phyloP scores from a whole-genome alignment of 2,113 vertebrate species.

The Corythoichthys intestinalis region DNA sequence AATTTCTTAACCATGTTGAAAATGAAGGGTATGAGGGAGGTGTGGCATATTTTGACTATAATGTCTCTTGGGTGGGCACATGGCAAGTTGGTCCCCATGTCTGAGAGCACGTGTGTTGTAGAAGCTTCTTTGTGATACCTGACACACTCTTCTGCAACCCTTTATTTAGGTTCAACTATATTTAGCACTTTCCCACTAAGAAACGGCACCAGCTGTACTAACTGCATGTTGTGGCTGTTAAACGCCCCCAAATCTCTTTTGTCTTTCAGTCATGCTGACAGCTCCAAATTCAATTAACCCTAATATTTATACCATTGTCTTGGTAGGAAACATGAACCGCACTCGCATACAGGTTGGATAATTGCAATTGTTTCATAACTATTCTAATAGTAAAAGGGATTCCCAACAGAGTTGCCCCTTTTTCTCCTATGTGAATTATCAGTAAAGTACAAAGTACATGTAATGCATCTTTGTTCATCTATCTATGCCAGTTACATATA shows the following conservation, averaged over 20 bases:
- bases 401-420: neutral
- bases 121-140: constrained; percentile 76
- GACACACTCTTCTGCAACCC: constrained; percentile 70
- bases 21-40: constrained; percentile 45
- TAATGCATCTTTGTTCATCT: neutral
- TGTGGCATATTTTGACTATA: constrained; percentile 53
- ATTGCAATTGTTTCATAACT: neutral
- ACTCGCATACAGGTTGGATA: neutral
- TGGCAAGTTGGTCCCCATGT: constrained; percentile 53
- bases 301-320: constrained; percentile 43
- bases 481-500: neutral
- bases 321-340: constrained; percentile 26
- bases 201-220: constrained; percentile 81
- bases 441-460: neutral
- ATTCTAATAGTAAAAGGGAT: neutral
- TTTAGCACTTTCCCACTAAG: constrained; percentile 79
- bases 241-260: constrained; percentile 28
- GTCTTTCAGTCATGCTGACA: constrained; percentile 59
- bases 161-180: constrained; percentile 79
- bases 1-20: constrained; percentile 12
- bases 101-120: constrained; percentile 62
- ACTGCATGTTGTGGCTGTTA: constrained; percentile 66
- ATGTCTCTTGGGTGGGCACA: constrained; percentile 44
- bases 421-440: neutral
- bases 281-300: constrained; percentile 55